Evolutionary conservation across 2,888 invertebrate species (phyloP).

Genomic region (Stegophylla sp.): DNA sequence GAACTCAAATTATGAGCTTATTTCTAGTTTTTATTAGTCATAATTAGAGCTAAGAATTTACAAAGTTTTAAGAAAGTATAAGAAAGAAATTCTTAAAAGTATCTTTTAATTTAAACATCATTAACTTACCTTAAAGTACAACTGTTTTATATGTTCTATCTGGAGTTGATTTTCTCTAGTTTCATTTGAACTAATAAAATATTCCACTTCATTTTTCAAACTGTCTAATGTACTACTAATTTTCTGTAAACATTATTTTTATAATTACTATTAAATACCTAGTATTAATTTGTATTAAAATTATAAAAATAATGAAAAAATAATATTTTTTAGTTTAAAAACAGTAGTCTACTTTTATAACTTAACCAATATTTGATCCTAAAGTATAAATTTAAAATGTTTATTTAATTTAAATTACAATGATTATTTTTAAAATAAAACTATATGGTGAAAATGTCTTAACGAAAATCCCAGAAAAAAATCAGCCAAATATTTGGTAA

Average conservation of each 20-base stretch:
- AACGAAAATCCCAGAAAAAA: no score
- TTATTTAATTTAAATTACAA: no score
- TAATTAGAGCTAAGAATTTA: no score
- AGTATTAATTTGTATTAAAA: not conserved
- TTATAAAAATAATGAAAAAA: not conserved
- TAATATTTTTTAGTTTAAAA: no score
- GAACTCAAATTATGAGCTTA: no score
- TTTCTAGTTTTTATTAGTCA: no score
- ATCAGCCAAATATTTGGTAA: no score
- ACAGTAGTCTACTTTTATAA: no score
- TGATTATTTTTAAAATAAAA: no score
- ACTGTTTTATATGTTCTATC: slow-evolving; percentile 30
- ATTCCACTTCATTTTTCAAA: slow-evolving; percentile 52
- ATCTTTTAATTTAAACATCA: not conserved
- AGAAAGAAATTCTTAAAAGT: not conserved
- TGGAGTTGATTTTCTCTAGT: slow-evolving; percentile 34
- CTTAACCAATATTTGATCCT: no score
- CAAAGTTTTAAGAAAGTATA: not conserved
- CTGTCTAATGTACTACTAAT: slow-evolving; percentile 20
- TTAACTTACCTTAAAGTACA: slow-evolving; percentile 42
- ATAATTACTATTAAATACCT: not conserved
- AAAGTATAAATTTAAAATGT: no score
- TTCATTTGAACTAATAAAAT: slow-evolving; percentile 48
- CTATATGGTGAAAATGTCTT: no score
- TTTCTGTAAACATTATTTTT: slow-evolving; percentile 42